Conservation (phyloP, 1,140 invertebrate genomes). For the Drosophila gunungcola region DNA sequence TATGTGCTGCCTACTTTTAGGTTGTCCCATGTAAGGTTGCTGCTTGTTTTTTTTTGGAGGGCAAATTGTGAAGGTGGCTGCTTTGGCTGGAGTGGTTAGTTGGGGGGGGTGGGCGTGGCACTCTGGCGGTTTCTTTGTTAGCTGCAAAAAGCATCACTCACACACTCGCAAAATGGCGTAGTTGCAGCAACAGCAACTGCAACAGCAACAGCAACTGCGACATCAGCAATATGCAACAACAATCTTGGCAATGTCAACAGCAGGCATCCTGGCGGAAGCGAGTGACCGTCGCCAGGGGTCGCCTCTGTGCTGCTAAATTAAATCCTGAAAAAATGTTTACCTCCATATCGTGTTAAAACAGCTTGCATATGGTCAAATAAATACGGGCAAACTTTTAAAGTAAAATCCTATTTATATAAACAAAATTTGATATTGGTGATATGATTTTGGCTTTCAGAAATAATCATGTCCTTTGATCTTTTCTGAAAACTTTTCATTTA, state of each 20-base stretch:
- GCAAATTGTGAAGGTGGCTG: not conserved
- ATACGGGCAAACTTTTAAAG: not conserved
- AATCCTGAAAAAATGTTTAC: conserved; percentile 3
- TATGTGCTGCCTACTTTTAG: conserved; percentile 57
- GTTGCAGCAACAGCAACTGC: conserved; percentile 24
- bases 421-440: too few relatives aligned
- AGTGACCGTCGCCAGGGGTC: conserved; percentile 62
- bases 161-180: conserved; percentile 2
- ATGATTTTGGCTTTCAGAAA: too few relatives aligned
- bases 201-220: conserved; percentile 31
- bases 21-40: conserved; percentile 20
- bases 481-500: too few relatives aligned
- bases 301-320: conserved; percentile 30
- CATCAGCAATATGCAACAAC: conserved; percentile 43
- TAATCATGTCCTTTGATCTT: too few relatives aligned
- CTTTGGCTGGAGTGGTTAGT: too few relatives aligned
- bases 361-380: conserved; percentile 11
- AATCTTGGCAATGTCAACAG: conserved; percentile 75
- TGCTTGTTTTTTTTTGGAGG: conserved; percentile 13
- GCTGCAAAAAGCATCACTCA: conserved; percentile 7
- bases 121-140: conserved; percentile 47
- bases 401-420: too few relatives aligned
- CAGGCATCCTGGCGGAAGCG: conserved; percentile 41
- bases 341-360: not conserved
- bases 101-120: not conserved